Percentiles rank a stretch among this genome's conserved stretches.
Evolutionary conservation across 2,797 vertebrate genomes (phyloP).

Genomic region (Tadarida brasiliensis): DNA sequence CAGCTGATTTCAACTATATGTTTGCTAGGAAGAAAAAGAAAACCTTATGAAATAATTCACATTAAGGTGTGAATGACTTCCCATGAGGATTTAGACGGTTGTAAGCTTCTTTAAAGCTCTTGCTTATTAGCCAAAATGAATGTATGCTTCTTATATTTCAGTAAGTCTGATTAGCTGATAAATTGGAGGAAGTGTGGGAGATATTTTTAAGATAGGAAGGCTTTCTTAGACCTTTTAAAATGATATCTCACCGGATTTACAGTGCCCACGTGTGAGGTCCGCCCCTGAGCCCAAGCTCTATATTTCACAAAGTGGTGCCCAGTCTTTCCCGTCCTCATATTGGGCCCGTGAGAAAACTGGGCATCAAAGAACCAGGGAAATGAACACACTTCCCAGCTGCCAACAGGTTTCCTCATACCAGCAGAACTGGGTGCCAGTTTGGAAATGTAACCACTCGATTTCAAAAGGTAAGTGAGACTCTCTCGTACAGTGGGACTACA

Average conservation of each 20-base stretch:
- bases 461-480: background rate
- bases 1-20: background rate
- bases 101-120: background rate
- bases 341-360: background rate
- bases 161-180: background rate
- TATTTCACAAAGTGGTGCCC: background rate
- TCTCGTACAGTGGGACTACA: background rate
- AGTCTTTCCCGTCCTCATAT: background rate
- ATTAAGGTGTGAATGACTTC: background rate
- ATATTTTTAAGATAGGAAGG: background rate
- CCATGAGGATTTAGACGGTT: background rate
- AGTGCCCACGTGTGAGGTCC: background rate
- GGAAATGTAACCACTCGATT: background rate
- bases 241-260: background rate
- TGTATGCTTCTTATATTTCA: background rate
- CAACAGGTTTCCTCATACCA: background rate
- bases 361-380: background rate
- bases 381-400: background rate
- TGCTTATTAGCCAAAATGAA: background rate
- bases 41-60: background rate
- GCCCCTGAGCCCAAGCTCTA: background rate
- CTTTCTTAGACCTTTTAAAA: background rate
- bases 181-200: background rate
- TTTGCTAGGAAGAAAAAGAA: background rate
- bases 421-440: background rate